phyloP scores from a whole-genome alignment of 2,113 vertebrate species.

The Panthera leo region DNA sequence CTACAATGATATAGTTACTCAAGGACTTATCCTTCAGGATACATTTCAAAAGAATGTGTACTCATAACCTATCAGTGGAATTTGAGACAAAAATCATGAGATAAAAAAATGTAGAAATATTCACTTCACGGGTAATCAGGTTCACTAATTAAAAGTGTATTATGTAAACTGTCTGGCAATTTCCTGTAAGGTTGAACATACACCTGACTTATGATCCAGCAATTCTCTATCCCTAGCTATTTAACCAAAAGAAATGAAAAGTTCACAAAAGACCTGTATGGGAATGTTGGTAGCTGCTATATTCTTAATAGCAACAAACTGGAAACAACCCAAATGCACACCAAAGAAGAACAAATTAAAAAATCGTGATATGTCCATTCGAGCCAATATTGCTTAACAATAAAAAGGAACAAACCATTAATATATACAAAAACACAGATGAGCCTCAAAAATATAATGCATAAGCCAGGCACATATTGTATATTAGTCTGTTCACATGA shows the following conservation, averaged over 20 bases:
- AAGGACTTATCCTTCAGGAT: neutral
- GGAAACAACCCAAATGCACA: neutral
- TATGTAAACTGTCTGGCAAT: neutral
- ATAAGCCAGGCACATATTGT: neutral
- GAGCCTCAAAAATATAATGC: neutral
- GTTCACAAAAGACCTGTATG: neutral
- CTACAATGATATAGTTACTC: neutral
- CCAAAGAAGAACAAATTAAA: neutral
- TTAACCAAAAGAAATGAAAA: conserved; percentile 40
- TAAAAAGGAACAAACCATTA: conserved; percentile 2
- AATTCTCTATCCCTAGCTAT: neutral
- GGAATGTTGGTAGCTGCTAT: neutral
- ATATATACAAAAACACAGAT: neutral
- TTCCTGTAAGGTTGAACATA: neutral
- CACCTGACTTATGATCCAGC: neutral
- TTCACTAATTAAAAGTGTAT: neutral
- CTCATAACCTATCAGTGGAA: neutral
- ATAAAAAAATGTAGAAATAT: neutral
- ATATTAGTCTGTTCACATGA: neutral
- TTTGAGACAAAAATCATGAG: conserved; percentile 16
- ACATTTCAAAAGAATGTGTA: neutral
- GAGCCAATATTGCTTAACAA: neutral
- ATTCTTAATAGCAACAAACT: neutral
- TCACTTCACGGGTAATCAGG: neutral
- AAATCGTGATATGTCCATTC: neutral